These are phyloP conservation scores for Thamnaconus septentrionalis DNA, from an alignment of 2,113 vertebrate genomes.

Conservation along the genomic window DNA sequence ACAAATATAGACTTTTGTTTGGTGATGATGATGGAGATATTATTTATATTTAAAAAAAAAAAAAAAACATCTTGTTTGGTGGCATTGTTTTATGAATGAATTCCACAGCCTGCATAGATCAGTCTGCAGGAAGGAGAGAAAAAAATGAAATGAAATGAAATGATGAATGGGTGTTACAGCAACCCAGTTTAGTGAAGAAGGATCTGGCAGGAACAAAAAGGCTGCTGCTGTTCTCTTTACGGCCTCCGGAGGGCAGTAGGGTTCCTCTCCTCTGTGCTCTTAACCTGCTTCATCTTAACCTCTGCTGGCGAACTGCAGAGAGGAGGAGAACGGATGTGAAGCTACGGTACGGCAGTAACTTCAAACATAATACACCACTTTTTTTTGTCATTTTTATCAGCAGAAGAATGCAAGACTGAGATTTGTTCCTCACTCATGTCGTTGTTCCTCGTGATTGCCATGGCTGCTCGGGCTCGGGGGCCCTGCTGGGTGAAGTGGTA, in stretches of 20 bases:
- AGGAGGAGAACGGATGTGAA: not conserved
- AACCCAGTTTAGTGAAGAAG: not conserved
- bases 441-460: slow-evolving; percentile 91
- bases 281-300: slow-evolving; percentile 69
- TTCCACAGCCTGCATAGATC: too few species aligned
- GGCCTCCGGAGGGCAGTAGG: slow-evolving; percentile 4
- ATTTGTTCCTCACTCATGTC: slow-evolving; percentile 82
- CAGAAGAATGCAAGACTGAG: too few species aligned
- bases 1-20: slow-evolving; percentile 29
- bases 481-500: slow-evolving; percentile 97
- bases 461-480: slow-evolving; percentile 87
- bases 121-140: too few species aligned
- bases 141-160: too few species aligned
- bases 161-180: too few species aligned
- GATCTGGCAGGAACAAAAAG: not conserved
- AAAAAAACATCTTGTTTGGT: slow-evolving; percentile 20
- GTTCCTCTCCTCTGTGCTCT: not conserved
- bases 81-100: slow-evolving; percentile 1
- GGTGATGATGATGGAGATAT: too few species aligned
- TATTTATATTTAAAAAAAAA: too few species aligned
- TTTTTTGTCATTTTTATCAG: too few species aligned
- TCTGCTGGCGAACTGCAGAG: slow-evolving; percentile 78
- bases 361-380: too few species aligned
- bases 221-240: not conserved
- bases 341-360: not conserved